Evolutionary conservation across 2,113 vertebrate genomes (phyloP).

Genomic region (Entomyzon cyanotis): DNA sequence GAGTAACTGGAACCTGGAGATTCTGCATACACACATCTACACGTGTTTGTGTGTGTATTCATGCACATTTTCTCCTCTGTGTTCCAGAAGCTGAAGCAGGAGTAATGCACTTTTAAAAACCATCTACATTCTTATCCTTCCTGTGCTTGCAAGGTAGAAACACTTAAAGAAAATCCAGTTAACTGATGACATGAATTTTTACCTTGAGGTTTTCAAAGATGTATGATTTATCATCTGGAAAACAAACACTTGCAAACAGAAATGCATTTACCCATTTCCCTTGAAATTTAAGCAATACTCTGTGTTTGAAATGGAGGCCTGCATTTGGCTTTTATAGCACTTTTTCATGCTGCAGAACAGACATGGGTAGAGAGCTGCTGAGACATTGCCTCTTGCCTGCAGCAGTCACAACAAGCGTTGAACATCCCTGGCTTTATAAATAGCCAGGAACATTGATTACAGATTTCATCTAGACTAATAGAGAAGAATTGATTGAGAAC

Average conservation of each 20-base stretch:
- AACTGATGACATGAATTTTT: background rate
- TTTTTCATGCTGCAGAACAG: background rate
- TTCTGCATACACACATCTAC: background rate
- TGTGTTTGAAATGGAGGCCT: background rate
- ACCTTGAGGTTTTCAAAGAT: background rate
- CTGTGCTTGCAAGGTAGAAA: background rate
- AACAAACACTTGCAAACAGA: background rate
- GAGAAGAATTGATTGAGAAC: background rate
- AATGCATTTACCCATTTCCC: background rate
- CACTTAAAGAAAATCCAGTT: background rate
- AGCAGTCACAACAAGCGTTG: background rate
- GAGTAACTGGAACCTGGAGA: background rate
- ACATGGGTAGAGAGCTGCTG: background rate
- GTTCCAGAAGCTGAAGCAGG: background rate
- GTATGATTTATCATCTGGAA: background rate
- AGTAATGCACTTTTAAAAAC: background rate
- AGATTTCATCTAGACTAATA: background rate
- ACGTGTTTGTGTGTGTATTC: fast-evolving
- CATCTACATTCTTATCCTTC: background rate
- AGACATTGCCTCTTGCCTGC: background rate
- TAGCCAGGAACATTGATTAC: background rate
- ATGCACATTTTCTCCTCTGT: background rate
- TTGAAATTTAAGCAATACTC: background rate
- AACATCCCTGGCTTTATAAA: background rate
- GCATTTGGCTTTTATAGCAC: background rate